Evolutionary conservation across 2,797 vertebrate genomes (phyloP), one percentile per base, ranked within the genome.

Genomic region (Rhabdophis nuchalis): DNA sequence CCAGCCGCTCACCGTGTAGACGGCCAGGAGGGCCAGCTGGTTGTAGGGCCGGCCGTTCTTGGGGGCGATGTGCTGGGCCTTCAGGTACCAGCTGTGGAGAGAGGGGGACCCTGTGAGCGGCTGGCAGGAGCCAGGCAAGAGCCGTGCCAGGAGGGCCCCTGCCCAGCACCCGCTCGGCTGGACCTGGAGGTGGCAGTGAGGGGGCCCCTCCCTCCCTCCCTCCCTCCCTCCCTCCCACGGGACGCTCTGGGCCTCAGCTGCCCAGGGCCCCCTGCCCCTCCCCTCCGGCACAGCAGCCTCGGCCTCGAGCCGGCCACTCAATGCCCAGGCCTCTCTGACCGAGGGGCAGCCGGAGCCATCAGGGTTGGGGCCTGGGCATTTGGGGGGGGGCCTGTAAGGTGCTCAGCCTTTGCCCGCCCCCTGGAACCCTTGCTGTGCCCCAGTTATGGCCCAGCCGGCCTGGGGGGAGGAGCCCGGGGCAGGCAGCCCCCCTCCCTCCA

Each of bases 21-120:
- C 98, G 72, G 99, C 99, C 95, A 99, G 97, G 56, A 99, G 97
- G 0, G 99, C 99, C 95, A 99, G 96, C 96, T 99, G 99, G 96
- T 99, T 99, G 97, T 99, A 99, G 0, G 99, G 99, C 10, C 99
- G 98, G 64, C 99, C 99, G n/a, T 99, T 99, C 97, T 99, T 99
- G 13, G 99, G 99, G 93, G 99, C 99, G 93, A 99, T 99, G 95
- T 99, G 99, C 96, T 99, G 99, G 91, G 99, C 99, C 97, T 99
- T 99, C 96, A 99, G 97, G 96, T 99, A 99, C 99, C 99, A 99
- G 96, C 99, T 99, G 93, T 52, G 88, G 92, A 95, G 90, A 88
- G 64, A 53, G 95, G 8, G 8, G n/a, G 16, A 85, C 90, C 82
- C 0, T 1, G 56, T 93, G 88, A 96, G 12, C 32, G 18, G 41